These are phyloP conservation scores for Coendou prehensilis DNA, from an alignment of 2,797 vertebrate genomes.

Conservation along the genomic window DNA sequence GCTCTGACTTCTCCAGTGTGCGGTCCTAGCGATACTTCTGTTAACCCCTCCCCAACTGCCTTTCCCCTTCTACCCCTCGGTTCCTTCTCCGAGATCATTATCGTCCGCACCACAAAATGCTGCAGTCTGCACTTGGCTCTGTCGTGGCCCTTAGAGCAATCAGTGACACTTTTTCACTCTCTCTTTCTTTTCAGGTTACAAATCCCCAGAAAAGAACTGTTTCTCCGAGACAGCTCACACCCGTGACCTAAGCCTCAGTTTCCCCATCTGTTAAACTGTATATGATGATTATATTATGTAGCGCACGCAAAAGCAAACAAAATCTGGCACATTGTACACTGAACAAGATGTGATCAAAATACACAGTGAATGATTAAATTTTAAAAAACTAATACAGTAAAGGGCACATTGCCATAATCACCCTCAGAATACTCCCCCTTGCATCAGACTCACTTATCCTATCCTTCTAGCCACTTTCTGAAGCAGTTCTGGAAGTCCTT, in stretches of 20 bases:
- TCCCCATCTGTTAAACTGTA: neutral
- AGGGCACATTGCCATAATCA: neutral
- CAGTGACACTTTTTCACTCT: neutral
- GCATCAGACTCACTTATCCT: neutral
- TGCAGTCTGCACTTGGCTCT: neutral
- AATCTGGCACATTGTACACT: neutral
- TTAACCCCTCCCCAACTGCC: neutral
- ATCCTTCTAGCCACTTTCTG: neutral
- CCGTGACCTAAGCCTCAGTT: neutral
- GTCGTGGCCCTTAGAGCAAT: neutral
- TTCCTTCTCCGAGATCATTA: neutral
- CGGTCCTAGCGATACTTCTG: neutral
- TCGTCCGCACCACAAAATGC: neutral
- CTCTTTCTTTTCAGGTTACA: neutral
- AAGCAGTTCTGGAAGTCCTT: neutral
- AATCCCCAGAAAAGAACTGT: conserved; percentile 16
- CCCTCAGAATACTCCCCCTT: neutral
- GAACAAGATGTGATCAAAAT: neutral
- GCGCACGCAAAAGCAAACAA: neutral
- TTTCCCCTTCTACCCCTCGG: neutral
- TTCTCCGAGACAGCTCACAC: neutral
- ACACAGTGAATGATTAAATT: neutral
- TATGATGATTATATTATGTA: neutral
- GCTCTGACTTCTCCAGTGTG: neutral
- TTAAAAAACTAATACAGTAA: neutral